phyloP scores from a whole-genome alignment of 2,113 vertebrate genomes.

The Dicaeum eximium region DNA sequence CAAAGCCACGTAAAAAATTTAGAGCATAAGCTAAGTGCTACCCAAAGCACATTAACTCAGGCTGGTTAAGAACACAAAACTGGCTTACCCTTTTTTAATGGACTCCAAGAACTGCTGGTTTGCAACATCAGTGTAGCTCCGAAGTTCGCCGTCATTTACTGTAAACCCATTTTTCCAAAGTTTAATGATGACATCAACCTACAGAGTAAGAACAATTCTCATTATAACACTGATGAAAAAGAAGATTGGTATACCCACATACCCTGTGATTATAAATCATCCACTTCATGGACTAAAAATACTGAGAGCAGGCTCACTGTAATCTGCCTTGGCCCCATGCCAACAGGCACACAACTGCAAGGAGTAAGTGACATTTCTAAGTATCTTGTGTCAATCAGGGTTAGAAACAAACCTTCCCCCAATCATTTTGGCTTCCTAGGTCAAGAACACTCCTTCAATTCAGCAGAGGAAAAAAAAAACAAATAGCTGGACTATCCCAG shows the following conservation, averaged over 20 bases:
- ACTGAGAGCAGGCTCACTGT: neutral
- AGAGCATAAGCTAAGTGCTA: neutral
- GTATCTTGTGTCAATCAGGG: neutral
- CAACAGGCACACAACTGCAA: constrained; percentile 9
- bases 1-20: neutral
- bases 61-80: neutral
- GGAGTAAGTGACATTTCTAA: neutral
- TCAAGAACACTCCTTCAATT: neutral
- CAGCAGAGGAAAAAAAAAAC: neutral
- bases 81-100: constrained; percentile 86
- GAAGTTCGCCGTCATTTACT: constrained; percentile 86
- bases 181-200: constrained; percentile 91
- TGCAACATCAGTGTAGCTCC: constrained; percentile 81
- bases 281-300: neutral
- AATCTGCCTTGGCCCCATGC: neutral
- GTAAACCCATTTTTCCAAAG: constrained; percentile 97
- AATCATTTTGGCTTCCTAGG: neutral
- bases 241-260: neutral
- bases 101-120: constrained; percentile 92
- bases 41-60: neutral
- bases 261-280: neutral
- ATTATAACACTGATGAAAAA: neutral
- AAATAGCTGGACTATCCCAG: neutral
- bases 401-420: neutral
- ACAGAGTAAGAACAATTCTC: constrained; percentile 1